Evolutionary conservation across 2,113 vertebrate genomes (phyloP).

Genomic region (Phrynosoma blainvillii): DNA sequence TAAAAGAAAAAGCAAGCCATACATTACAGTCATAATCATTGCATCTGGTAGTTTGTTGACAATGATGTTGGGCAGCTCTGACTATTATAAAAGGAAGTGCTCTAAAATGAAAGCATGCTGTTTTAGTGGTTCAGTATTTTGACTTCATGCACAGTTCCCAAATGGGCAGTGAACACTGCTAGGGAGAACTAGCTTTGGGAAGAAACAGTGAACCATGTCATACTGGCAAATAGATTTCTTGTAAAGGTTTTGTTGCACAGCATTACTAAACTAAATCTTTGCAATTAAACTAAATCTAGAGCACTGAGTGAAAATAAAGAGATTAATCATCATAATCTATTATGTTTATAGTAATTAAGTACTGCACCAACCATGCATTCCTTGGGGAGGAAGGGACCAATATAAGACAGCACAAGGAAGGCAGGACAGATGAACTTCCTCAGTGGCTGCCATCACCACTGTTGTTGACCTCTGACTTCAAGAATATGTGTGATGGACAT

Average conservation of each 20-base stretch:
- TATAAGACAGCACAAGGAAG: neutral
- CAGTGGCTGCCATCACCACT: neutral
- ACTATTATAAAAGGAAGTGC: neutral
- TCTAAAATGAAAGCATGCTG: constrained; percentile 37
- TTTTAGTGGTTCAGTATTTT: neutral
- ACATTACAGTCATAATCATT: neutral
- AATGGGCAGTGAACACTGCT: constrained; percentile 2
- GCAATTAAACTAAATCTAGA: constrained; percentile 17
- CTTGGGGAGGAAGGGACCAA: neutral
- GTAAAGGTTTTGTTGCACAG: neutral
- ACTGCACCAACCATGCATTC: neutral
- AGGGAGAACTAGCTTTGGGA: constrained; percentile 4
- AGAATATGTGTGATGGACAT: too few species aligned
- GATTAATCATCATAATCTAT: neutral
- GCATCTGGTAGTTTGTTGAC: neutral
- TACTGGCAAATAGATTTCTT: constrained; percentile 6
- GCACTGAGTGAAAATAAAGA: neutral
- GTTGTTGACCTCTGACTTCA: neutral
- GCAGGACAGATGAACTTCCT: neutral
- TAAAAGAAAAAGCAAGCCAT: constrained; percentile 51
- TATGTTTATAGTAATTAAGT: neutral
- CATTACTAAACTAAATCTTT: constrained; percentile 1
- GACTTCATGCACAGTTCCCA: neutral
- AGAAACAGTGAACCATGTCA: constrained; percentile 7
- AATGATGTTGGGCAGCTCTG: neutral